Evolutionary conservation across 1,140 invertebrate species (phyloP).

Genomic region (Brachionus manjavacas): DNA sequence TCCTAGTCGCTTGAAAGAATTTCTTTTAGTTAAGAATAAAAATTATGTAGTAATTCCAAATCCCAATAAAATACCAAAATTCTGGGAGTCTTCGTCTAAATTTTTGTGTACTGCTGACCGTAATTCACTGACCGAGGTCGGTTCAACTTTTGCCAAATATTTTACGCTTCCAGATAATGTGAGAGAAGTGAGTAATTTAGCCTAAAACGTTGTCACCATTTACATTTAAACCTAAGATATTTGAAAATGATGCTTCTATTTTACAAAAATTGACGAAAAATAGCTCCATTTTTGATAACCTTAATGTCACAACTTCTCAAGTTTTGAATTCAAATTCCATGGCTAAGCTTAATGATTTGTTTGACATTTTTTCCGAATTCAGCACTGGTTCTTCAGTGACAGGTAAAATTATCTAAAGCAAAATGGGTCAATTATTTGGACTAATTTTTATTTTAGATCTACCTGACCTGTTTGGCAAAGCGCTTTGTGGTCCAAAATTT

Average conservation of each 20-base stretch:
- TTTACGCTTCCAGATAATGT: constrained; percentile 14
- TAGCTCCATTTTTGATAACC: constrained; percentile 28
- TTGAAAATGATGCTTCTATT: constrained; percentile 33
- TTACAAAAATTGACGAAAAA: constrained; percentile 37
- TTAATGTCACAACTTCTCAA: constrained; percentile 18
- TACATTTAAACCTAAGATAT: not conserved
- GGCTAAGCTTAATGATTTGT: constrained; percentile 19
- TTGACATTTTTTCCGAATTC: constrained; percentile 29
- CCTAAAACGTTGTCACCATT: not conserved
- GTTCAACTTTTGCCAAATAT: constrained; percentile 15
- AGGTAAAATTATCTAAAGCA: not conserved
- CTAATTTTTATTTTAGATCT: not conserved
- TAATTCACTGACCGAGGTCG: not conserved
- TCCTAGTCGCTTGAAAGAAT: constrained; percentile 1
- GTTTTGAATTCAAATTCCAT: constrained; percentile 11
- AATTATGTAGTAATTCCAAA: constrained; percentile 4
- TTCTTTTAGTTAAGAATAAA: not conserved
- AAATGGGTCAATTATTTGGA: not conserved
- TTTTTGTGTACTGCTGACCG: constrained; percentile 28
- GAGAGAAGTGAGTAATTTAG: not conserved
- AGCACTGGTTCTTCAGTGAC: not conserved
- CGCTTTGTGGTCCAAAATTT: constrained; percentile 36
- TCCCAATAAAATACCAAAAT: constrained; percentile 1
- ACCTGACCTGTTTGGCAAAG: constrained; percentile 17
- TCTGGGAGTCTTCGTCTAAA: constrained; percentile 20